These are phyloP conservation scores for Nomada ferruginata DNA, from an alignment of 2,888 invertebrate genomes.

Conservation along the genomic window DNA sequence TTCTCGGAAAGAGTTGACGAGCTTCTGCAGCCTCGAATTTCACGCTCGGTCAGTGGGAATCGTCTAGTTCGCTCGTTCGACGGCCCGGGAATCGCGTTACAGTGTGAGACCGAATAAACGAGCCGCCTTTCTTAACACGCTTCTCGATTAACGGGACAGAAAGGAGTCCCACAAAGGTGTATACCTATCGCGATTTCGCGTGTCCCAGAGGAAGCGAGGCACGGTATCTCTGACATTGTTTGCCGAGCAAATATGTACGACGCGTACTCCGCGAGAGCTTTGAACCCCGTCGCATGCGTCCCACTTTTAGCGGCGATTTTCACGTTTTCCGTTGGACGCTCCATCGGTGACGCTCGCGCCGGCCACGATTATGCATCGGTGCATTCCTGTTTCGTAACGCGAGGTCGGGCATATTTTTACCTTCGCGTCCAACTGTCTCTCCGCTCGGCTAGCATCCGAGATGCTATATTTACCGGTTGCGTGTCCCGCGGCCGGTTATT, in stretches of 20 bases:
- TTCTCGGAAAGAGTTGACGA: constrained; percentile 59
- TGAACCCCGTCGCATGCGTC: no score
- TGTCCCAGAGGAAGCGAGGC: not conserved
- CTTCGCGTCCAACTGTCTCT: constrained; percentile 43
- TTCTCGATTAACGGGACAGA: constrained; percentile 7
- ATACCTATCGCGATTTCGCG: not conserved
- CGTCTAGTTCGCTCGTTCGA: constrained; percentile 22
- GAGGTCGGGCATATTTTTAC: constrained; percentile 32
- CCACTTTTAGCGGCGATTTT: not conserved
- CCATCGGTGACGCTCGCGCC: not conserved
- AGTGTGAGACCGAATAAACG: not conserved
- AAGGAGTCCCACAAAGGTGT: not conserved
- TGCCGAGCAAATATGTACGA: not conserved
- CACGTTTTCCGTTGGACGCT: no score
- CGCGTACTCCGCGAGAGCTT: not conserved
- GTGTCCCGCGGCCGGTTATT: constrained; percentile 26
- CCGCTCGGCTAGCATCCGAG: not conserved
- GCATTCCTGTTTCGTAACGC: constrained; percentile 18
- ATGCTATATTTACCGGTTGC: constrained; percentile 54
- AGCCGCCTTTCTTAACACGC: not conserved
- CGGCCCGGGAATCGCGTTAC: constrained; percentile 9
- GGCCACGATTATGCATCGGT: constrained; percentile 10
- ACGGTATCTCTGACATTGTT: not conserved
- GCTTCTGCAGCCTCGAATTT: constrained; percentile 54
- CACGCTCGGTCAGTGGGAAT: constrained; percentile 46